Evolutionary conservation across 2,888 invertebrate species (phyloP).

Genomic region (Aspidiotus rigidus): DNA sequence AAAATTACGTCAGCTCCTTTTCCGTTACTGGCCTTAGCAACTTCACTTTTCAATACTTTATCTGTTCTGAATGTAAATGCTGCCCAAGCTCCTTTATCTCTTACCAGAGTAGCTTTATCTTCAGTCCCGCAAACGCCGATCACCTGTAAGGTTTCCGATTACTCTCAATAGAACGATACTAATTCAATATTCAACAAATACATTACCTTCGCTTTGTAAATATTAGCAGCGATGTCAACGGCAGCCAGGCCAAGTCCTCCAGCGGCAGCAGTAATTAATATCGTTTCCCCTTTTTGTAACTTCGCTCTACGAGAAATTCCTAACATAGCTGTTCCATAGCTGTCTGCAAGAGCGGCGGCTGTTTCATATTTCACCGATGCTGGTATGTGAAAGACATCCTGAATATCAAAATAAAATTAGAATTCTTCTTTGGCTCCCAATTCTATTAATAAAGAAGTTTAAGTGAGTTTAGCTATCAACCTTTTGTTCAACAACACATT

Average conservation of each 20-base stretch:
- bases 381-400: conserved; percentile 54
- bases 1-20: conserved; percentile 55
- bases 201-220: conserved; percentile 55
- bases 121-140: conserved; percentile 59
- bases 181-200: neutral
- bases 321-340: conserved; percentile 56
- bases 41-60: conserved; percentile 48
- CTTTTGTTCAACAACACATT: conserved; percentile 47
- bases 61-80: conserved; percentile 51
- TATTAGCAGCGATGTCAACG: conserved; percentile 58
- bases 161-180: neutral
- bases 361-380: conserved; percentile 48
- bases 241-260: conserved; percentile 57
- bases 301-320: conserved; percentile 51
- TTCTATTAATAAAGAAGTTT: conserved; percentile 18
- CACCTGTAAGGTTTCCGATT: conserved; percentile 45
- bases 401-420: conserved; percentile 41
- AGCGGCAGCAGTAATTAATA: conserved; percentile 57
- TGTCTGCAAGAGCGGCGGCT: conserved; percentile 52
- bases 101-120: conserved; percentile 50
- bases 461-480: conserved; percentile 38
- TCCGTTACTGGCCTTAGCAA: conserved; percentile 51
- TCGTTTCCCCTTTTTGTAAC: conserved; percentile 48
- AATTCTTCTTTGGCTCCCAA: neutral
- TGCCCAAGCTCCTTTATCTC: conserved; percentile 55